Percentiles rank a stretch among this genome's conserved stretches.
Conservation (phyloP, 2,113 vertebrate species). For the Porphyrio hochstetteri region DNA sequence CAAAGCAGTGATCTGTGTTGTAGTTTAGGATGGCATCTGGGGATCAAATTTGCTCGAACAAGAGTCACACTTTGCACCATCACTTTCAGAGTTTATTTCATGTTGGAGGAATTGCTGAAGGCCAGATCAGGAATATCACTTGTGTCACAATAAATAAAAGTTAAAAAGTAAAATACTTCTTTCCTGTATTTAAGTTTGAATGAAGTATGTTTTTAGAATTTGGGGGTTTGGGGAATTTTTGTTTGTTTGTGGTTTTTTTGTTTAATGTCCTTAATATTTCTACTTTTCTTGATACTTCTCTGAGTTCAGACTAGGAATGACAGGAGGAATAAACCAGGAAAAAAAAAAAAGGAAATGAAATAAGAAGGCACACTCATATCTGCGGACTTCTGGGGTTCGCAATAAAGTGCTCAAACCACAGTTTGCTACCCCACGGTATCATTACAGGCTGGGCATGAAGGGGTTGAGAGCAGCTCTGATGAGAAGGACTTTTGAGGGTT, state of each 20-base stretch:
- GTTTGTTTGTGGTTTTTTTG: accelerated
- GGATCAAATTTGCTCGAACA: neutral
- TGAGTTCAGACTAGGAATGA: neutral
- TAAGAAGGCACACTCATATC: neutral
- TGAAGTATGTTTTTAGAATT: neutral
- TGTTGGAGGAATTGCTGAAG: neutral
- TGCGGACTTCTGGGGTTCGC: neutral
- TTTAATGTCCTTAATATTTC: neutral
- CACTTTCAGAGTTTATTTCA: neutral
- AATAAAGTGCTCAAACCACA: neutral
- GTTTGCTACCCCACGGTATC: accelerated
- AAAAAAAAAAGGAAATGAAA: neutral
- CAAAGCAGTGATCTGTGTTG: neutral
- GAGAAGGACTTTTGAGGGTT: neutral
- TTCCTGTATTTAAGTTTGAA: neutral
- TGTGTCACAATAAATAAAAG: neutral
- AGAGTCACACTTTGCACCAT: accelerated
- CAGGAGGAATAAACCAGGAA: neutral
- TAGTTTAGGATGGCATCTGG: neutral
- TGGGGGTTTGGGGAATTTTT: neutral
- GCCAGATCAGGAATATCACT: neutral
- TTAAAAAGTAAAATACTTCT: neutral
- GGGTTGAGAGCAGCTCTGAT: neutral
- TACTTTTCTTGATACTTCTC: neutral
- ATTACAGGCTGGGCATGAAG: neutral